phyloP scores from a whole-genome alignment of 2,113 vertebrate genomes.

The Sula dactylatra region DNA sequence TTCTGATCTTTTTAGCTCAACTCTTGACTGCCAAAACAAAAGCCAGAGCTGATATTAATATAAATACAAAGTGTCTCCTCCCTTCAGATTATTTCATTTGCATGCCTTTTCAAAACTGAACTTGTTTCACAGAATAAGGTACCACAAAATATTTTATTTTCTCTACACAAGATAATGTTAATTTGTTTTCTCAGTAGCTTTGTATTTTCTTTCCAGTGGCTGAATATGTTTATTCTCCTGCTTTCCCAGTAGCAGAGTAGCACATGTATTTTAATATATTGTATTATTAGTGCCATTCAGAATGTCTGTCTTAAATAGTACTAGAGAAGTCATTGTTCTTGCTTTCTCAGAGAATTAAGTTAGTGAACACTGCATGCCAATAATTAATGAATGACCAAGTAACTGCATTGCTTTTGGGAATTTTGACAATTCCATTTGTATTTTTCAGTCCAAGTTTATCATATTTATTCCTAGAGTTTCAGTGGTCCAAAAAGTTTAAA shows the following conservation, averaged over 20 bases:
- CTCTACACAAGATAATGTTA: not conserved
- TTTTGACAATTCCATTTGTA: not conserved
- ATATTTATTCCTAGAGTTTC: not conserved
- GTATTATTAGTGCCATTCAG: not conserved
- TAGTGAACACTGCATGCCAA: not conserved
- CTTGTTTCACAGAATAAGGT: not conserved
- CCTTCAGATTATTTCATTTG: not conserved
- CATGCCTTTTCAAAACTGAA: not conserved
- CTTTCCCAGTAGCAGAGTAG: not conserved
- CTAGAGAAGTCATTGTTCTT: not conserved
- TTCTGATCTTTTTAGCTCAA: not conserved
- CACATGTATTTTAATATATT: not conserved
- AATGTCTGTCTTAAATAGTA: not conserved
- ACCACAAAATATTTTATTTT: not conserved
- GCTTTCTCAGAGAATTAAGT: not conserved
- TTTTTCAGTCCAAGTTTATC: not conserved
- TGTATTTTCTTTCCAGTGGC: not conserved
- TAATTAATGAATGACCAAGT: not conserved
- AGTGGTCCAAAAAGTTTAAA: not conserved
- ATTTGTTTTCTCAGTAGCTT: not conserved
- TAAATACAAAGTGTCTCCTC: not conserved
- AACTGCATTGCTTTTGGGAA: not conserved
- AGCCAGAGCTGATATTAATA: not conserved
- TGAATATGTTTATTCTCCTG: not conserved
- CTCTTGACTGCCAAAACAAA: not conserved